Evolutionary conservation across 2,797 vertebrate genomes (phyloP).

Genomic region (Garrulus glandarius): DNA sequence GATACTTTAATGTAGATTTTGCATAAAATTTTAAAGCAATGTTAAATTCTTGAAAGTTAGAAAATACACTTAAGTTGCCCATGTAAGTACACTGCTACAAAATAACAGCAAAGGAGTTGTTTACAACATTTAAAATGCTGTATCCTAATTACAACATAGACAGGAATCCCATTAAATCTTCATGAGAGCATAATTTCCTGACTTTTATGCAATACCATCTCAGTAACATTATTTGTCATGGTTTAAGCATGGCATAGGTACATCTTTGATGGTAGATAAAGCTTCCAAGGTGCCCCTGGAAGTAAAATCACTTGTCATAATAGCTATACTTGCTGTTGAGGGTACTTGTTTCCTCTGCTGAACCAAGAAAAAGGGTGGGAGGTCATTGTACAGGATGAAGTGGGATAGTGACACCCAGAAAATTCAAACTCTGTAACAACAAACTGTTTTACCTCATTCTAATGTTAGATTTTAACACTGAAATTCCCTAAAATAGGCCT

Average conservation of each 20-base stretch:
- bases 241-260: background rate
- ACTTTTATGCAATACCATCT: background rate
- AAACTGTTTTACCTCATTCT: background rate
- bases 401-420: background rate
- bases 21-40: background rate
- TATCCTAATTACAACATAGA: background rate
- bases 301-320: background rate
- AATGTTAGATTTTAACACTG: background rate
- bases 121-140: background rate
- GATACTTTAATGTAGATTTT: background rate
- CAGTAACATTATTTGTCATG: background rate
- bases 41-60: background rate
- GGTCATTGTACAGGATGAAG: background rate
- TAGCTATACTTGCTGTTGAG: background rate
- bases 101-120: background rate
- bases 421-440: background rate
- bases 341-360: background rate
- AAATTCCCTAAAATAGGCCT: background rate
- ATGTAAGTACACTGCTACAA: background rate
- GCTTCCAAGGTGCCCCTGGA: background rate
- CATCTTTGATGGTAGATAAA: background rate
- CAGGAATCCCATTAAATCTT: background rate
- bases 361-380: background rate
- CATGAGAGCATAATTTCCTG: background rate
- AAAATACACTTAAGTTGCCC: background rate